Evolutionary conservation across 2,113 vertebrate species (phyloP), one percentile per base, ranked within the genome.

Genomic region (Cryptoleucopteryx plumbea): DNA sequence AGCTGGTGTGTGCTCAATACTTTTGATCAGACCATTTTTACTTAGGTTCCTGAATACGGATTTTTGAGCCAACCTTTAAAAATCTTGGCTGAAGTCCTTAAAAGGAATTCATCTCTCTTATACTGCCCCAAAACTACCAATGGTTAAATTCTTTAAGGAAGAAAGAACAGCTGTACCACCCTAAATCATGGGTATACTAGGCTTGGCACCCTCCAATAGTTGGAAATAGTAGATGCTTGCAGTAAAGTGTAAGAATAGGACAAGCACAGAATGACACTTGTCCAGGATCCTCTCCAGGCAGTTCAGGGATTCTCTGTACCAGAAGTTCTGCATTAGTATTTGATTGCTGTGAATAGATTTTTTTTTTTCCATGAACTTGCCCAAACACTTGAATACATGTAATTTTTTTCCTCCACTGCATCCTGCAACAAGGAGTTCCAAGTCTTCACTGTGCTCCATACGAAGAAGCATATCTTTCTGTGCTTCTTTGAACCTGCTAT

Each of bases 61-160:
- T 91, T 92, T 96, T 83, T 88, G 56, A 94, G 34, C n/a, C 52
- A 94, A 82, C 36, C 38, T 79, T 84, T 94, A 61, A 94, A 94
- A 94, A 32, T 52, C 36, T 94, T 89, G 88, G 88, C 91, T 84
- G 32, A 95, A 91, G 34, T 82, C 94, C 86, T 95, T 78, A 53
- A 59, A 83, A 88, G 52, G 61, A 88, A 63, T 96, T 84, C 0
- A 29, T 55, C 15, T 92, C 34, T 88, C 63, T 73, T 66, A 74
- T 27, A 75, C 36, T 84, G 43, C 55, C 80, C n/a, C 5, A 55
- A 81, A 93, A 7, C 42, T 86, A 52, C 55, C 86, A 88, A 11
- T 59, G 25, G 50, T 63, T 82, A 45, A 88, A 78, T 94, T 89
- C 32, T 89, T 86, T 53, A 83, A 65, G 58, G 80, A 83, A 86